A percentile compares a stretch with the other conserved stretches of the same genome.
Conservation (phyloP, 1,140 invertebrate genomes). For the Archegozetes longisetosus region DNA sequence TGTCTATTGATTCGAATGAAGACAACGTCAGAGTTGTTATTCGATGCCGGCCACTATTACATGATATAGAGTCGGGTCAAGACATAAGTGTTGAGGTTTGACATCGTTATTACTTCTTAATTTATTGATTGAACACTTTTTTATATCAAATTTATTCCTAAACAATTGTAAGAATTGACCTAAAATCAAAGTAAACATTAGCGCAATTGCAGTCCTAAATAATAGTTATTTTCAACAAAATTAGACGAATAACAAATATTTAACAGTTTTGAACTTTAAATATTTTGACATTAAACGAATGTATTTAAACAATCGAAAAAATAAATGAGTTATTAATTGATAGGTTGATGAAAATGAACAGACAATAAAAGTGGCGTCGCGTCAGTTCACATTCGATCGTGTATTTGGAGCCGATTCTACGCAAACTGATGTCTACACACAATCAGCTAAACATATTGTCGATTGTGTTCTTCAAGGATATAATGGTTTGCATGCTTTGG, state of each 20-base stretch:
- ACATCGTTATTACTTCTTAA: too few relatives aligned
- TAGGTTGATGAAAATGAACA: slow-evolving; percentile 2
- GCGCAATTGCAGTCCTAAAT: background rate
- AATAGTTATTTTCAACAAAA: too few relatives aligned
- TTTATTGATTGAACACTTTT: too few relatives aligned
- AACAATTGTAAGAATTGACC: background rate
- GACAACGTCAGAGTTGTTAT: slow-evolving; percentile 62
- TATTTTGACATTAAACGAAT: background rate
- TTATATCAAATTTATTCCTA: too few relatives aligned
- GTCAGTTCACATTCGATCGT: slow-evolving; percentile 44
- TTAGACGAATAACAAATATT: too few relatives aligned
- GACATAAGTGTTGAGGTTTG: slow-evolving; percentile 29
- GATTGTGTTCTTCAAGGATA: slow-evolving; percentile 46
- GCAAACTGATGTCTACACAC: slow-evolving; percentile 50
- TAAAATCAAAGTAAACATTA: background rate
- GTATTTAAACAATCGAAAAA: background rate
- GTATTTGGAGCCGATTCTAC: slow-evolving; percentile 35
- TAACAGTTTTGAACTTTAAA: too few relatives aligned
- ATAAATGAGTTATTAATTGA: background rate
- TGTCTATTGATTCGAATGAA: too few relatives aligned
- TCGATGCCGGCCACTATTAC: slow-evolving; percentile 65
- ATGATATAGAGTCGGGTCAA: slow-evolving; percentile 35
- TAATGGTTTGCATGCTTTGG: slow-evolving; percentile 21
- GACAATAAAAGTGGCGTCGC: background rate
- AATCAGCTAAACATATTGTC: slow-evolving; percentile 51